Conservation (phyloP, 2,888 invertebrate species). For the Thelaira solivaga region DNA sequence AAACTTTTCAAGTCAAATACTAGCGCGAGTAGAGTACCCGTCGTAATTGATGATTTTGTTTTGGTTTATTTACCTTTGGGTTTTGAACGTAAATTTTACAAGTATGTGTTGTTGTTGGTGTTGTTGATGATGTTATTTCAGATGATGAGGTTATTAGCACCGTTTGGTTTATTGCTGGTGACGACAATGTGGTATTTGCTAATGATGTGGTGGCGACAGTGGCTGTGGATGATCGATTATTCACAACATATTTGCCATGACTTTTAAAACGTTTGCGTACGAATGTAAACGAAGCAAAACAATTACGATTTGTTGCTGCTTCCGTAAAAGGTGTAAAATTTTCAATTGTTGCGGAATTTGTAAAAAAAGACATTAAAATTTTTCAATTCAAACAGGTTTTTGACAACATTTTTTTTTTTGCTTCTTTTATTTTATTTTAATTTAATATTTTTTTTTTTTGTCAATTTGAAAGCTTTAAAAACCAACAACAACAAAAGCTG, state of each 20-base stretch:
- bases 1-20: not conserved
- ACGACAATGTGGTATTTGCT: not conserved
- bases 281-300: conserved; percentile 53
- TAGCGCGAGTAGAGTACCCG: not conserved
- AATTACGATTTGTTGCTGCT: conserved; percentile 31
- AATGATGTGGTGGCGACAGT: not conserved
- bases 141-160: conserved; percentile 49
- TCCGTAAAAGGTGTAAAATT: conserved; percentile 21
- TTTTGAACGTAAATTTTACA: conserved; percentile 32
- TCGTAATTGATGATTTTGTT: conserved; percentile 1
- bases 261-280: conserved; percentile 55
- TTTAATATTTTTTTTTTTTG: not conserved
- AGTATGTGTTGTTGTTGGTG: conserved; percentile 1
- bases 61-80: conserved; percentile 50
- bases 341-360: conserved; percentile 26
- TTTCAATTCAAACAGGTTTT: not conserved
- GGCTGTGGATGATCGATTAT: conserved; percentile 45
- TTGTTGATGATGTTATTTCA: not conserved
- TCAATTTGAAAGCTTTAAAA: not conserved
- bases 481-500: too few species aligned
- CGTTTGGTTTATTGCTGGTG: conserved; percentile 3
- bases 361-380: conserved; percentile 35
- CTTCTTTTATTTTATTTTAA: not conserved
- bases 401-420: not conserved
- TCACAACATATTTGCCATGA: conserved; percentile 59